Percentiles rank a stretch among this genome's conserved stretches.
Conservation (phyloP, 2,113 vertebrate species). For the Lepus europaeus region DNA sequence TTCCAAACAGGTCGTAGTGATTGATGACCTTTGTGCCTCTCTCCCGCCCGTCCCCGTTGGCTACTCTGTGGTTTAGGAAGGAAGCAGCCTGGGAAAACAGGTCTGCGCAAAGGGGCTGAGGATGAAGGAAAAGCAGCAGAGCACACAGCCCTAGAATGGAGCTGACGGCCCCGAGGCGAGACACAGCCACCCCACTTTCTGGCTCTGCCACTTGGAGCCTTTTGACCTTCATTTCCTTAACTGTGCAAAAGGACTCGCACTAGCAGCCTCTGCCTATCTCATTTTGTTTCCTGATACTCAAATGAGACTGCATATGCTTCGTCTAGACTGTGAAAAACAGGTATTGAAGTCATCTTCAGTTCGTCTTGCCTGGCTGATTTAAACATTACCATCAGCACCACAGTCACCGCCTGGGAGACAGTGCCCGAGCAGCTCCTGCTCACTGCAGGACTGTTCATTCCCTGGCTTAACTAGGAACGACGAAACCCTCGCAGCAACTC, state of each 20-base stretch:
- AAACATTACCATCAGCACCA: background rate
- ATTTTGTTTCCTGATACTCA: slow-evolving; percentile 24
- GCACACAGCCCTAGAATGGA: background rate
- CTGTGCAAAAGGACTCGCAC: background rate
- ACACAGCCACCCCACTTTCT: background rate
- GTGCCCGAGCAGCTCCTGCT: background rate
- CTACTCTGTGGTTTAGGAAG: slow-evolving; percentile 10
- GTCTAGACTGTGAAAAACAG: background rate
- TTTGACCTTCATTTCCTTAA: background rate
- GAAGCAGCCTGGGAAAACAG: background rate
- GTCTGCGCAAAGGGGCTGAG: background rate
- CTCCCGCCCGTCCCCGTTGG: background rate
- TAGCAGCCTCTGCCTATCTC: background rate
- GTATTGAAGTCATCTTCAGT: slow-evolving; percentile 19
- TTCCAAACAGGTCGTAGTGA: slow-evolving; percentile 16
- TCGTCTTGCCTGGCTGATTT: background rate
- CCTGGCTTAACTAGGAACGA: no score
- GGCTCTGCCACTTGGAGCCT: background rate
- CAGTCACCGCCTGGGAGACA: background rate
- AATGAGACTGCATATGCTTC: background rate
- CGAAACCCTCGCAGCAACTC: background rate
- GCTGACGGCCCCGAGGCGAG: background rate
- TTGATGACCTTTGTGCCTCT: background rate
- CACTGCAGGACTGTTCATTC: background rate
- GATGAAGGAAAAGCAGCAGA: background rate